A percentile compares a stretch with the other conserved stretches of the same genome.
These are phyloP conservation scores for Ptychadena robeensis DNA, from an alignment of 2,797 vertebrate genomes.

Conservation along the genomic window DNA sequence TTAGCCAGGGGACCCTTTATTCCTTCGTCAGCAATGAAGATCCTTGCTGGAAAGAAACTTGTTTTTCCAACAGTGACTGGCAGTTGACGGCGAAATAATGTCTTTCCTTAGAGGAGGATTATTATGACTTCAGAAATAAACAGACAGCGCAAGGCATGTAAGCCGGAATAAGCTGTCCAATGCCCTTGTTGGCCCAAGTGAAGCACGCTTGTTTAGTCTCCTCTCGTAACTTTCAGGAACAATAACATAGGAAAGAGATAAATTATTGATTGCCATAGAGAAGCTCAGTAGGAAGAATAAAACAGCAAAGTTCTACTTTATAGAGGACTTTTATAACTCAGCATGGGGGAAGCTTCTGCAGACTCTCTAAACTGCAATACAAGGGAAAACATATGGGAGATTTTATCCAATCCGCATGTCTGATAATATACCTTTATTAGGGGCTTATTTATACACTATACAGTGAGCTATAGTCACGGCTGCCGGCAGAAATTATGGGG, in stretches of 20 bases:
- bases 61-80: slow-evolving; percentile 54
- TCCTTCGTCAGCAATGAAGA: slow-evolving; percentile 40
- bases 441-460: too few relatives aligned
- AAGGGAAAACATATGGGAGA: not conserved
- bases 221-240: slow-evolving; percentile 20
- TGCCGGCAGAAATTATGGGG: too few relatives aligned
- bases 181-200: slow-evolving; percentile 16
- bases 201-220: slow-evolving; percentile 18
- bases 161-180: not conserved
- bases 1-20: slow-evolving; percentile 40
- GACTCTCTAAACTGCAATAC: not conserved
- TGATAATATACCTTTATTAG: not conserved
- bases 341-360: not conserved
- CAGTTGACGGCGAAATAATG: slow-evolving; percentile 31
- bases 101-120: not conserved
- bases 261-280: not conserved
- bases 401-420: not conserved
- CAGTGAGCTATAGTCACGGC: too few relatives aligned
- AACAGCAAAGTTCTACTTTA: slow-evolving; percentile 1
- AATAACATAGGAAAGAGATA: slow-evolving; percentile 23
- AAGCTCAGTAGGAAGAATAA: slow-evolving; percentile 3
- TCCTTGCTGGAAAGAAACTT: slow-evolving; percentile 46
- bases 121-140: slow-evolving; percentile 54
- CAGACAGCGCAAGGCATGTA: slow-evolving; percentile 23
- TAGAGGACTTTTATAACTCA: not conserved